Base-by-base conservation (phyloP, 2,113 vertebrate genomes). In the Tupaia tana region DNA sequence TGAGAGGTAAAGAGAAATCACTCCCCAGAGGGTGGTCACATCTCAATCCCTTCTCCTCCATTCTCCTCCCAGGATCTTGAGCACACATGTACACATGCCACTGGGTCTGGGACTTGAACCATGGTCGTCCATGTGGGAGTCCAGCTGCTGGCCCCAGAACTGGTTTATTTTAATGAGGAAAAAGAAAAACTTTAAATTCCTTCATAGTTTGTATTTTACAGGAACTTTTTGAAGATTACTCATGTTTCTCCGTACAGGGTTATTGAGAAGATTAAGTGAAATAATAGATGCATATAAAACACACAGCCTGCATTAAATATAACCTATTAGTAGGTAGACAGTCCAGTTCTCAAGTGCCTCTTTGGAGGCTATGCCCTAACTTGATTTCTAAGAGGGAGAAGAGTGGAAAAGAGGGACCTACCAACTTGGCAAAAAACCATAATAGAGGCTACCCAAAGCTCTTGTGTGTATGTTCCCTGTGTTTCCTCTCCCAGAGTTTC, bases 401-500 rank as follows among this genome's bases (percentile, higher is more conserved):
- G 43, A 43, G 43, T 43, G 43, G 43, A 43, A 43, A 43, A 2
- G 64, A 80, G 81, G 9, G 54, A 91, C 7, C 2, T 75, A 1
- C 6, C 25, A 64, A 34, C 14, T 80, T 85, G 77, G 56, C 81
- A 77, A 96, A 95, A 27, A 25, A 22, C 69, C 56, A 25, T 16
- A 25, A 54, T 19, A 86, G 63, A 94, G 64, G 10, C 52, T 81
- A 56, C 82, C 11, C 52, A 78, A 83, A 88, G 54, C 63, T 29
- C 52, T 84, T 67, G 11, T 90, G 59, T 96, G 34, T 43, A 43
- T n/a, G 58, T 34, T 93, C 54, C 52, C 80, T 79, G 29, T 18
- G 54, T 89, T 96, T 97, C 81, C 94, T 95, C 56, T 92, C 63
- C 86, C 69, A 31, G 54, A 91, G 54, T 64, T 56, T 64, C 59